Percentiles rank a stretch among this genome's conserved stretches.
phyloP scores from a whole-genome alignment of 1,140 invertebrate species.

The Dendrolimus punctatus region DNA sequence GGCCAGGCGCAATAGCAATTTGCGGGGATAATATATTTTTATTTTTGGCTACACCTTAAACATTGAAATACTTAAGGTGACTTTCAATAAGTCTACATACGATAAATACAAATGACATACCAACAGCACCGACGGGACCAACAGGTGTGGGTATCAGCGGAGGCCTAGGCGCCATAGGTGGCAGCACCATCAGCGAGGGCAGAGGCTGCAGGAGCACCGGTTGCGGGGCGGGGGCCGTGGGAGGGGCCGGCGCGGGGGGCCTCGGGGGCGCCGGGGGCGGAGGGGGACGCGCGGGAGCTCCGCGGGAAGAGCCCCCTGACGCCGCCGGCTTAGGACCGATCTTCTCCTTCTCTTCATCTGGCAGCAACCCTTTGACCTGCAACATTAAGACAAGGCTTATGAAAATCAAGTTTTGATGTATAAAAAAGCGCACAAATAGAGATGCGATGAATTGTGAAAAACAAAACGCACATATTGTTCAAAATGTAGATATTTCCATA shows the following conservation, averaged over 20 bases:
- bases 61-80: too few species aligned
- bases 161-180: conserved; percentile 57
- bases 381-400: background rate
- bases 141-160: conserved; percentile 62
- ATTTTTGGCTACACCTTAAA: too few species aligned
- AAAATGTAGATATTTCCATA: too few species aligned
- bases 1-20: too few species aligned
- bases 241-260: conserved; percentile 46
- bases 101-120: conserved; percentile 3
- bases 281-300: conserved; percentile 54
- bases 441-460: too few species aligned
- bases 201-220: conserved; percentile 37
- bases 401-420: too few species aligned
- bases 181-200: conserved; percentile 46
- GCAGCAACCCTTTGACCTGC: conserved; percentile 88
- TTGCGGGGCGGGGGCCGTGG: conserved; percentile 10
- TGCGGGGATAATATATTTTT: too few species aligned
- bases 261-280: conserved; percentile 56
- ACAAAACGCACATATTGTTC: too few species aligned
- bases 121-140: conserved; percentile 29
- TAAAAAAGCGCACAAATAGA: too few species aligned
- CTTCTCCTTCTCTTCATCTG: conserved; percentile 95
- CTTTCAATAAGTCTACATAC: background rate
- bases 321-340: conserved; percentile 86
- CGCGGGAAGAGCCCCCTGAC: conserved; percentile 8